Percentiles rank a stretch among this genome's conserved stretches.
Evolutionary conservation across 2,888 invertebrate genomes (phyloP).

Genomic region (Periphyllus acericola): DNA sequence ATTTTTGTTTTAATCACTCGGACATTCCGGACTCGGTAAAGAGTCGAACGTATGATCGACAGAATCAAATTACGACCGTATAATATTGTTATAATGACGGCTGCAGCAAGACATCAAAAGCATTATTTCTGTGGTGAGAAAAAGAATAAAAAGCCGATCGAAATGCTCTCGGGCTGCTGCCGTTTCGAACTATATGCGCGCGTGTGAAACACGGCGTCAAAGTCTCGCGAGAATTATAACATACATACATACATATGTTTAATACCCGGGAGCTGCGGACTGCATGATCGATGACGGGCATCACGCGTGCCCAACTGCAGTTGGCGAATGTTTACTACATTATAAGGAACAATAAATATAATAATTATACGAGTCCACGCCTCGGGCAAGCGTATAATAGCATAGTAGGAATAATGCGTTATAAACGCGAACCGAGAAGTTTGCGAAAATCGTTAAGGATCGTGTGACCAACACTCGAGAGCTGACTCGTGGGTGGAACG

Average conservation of each 20-base stretch:
- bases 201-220: background rate
- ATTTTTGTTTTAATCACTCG: background rate
- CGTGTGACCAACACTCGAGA: background rate
- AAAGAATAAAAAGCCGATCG: background rate
- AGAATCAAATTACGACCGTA: background rate
- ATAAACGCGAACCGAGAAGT: background rate
- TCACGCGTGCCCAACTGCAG: too few species aligned
- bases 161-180: background rate
- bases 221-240: background rate
- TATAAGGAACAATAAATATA: too few species aligned
- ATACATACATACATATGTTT: too few species aligned
- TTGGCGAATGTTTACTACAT: too few species aligned
- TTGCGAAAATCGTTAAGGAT: background rate
- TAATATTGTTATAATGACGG: too few species aligned
- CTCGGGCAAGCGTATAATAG: background rate
- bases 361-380: background rate
- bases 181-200: background rate
- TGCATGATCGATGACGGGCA: too few species aligned
- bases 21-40: background rate
- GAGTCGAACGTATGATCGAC: background rate
- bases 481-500: background rate
- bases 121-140: background rate
- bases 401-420: background rate
- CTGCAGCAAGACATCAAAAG: background rate
- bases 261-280: too few species aligned